Conservation (phyloP, 2,113 vertebrate species). For the Saccopteryx bilineata region DNA sequence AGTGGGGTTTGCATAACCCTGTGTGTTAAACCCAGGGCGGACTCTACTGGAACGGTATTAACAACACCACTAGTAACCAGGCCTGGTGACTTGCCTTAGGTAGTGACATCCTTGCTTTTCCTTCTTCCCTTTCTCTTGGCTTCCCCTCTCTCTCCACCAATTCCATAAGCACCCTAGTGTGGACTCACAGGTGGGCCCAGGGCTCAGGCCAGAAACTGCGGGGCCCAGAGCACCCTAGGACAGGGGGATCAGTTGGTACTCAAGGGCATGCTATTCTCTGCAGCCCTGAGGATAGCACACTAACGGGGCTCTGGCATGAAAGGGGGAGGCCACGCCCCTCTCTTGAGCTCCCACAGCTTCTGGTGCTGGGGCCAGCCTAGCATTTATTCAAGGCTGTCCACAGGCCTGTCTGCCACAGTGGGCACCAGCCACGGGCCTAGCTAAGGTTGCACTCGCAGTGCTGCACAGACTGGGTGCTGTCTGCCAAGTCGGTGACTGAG, state of each 20-base stretch:
- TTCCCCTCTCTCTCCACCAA: neutral
- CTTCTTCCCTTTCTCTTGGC: neutral
- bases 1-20: neutral
- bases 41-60: neutral
- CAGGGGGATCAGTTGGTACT: rapidly evolving
- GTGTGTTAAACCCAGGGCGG: neutral
- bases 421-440: neutral
- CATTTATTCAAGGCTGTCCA: neutral
- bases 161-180: neutral
- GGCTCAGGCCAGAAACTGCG: neutral
- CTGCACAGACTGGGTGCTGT: neutral
- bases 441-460: neutral
- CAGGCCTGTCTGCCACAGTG: rapidly evolving
- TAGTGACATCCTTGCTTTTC: neutral
- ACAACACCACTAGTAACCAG: rapidly evolving
- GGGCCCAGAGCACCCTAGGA: neutral
- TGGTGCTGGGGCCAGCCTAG: neutral
- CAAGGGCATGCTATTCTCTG: neutral
- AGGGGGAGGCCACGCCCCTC: neutral
- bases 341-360: neutral
- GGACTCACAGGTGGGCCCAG: neutral
- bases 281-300: neutral
- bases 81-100: neutral
- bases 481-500: neutral
- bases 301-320: neutral